These are phyloP conservation scores for Eupithecia tripunctaria DNA, from an alignment of 2,888 invertebrate species.

Conservation along the genomic window DNA sequence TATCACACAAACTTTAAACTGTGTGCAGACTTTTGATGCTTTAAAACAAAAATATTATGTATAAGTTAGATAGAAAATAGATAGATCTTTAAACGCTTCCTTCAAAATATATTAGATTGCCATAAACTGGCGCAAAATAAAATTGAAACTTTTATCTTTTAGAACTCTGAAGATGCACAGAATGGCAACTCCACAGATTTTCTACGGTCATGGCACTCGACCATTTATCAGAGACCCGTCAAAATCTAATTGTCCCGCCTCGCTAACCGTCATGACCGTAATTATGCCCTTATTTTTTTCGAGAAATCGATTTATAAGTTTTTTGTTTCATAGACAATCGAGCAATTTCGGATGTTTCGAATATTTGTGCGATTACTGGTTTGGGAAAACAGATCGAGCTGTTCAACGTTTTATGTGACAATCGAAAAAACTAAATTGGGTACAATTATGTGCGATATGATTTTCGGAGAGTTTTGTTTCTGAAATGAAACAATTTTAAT, in stretches of 20 bases:
- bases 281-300: conserved; percentile 81
- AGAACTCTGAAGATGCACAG: conserved; percentile 1
- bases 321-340: conserved; percentile 65
- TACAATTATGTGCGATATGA: not conserved
- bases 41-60: not conserved
- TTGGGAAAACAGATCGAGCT: not conserved
- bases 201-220: conserved; percentile 59
- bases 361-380: conserved; percentile 61
- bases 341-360: conserved; percentile 73
- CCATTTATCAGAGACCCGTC: conserved; percentile 82
- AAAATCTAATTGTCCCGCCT: conserved; percentile 84
- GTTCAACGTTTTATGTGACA: not conserved
- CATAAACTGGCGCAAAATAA: not conserved
- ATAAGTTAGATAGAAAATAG: too few relatives aligned
- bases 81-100: not conserved
- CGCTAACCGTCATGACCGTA: conserved; percentile 82
- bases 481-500: too few relatives aligned
- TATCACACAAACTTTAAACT: not conserved
- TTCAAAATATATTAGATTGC: not conserved
- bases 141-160: not conserved
- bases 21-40: too few relatives aligned
- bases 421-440: not conserved
- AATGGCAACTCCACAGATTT: conserved; percentile 60
- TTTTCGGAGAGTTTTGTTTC: not conserved
- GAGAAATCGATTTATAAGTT: conserved; percentile 71